A percentile compares a stretch with the other conserved stretches of the same genome.
These are phyloP conservation scores for Nothoprocta perdicaria DNA, from an alignment of 2,113 vertebrate genomes.

Conservation along the genomic window DNA sequence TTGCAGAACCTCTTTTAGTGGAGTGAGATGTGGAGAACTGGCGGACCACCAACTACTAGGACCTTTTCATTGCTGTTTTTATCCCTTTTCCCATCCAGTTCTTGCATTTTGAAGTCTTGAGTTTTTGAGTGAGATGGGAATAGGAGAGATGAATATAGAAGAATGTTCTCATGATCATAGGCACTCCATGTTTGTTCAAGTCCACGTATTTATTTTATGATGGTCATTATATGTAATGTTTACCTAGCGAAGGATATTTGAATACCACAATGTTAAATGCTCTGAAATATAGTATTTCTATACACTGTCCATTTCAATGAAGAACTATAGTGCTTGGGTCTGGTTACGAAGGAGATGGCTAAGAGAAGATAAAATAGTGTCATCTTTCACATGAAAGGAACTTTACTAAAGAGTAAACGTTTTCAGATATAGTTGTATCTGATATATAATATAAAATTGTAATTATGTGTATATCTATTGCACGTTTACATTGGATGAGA, in stretches of 20 bases:
- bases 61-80: not conserved
- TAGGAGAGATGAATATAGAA: not conserved
- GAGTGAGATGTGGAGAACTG: not conserved
- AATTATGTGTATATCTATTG: not conserved
- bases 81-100: not conserved
- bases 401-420: slow-evolving; percentile 54
- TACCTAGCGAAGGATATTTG: not conserved
- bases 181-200: not conserved
- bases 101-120: not conserved
- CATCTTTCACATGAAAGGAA: slow-evolving; percentile 17
- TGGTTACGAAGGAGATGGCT: not conserved
- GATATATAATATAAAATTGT: not conserved
- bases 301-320: not conserved
- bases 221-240: not conserved
- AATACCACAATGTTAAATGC: accelerated
- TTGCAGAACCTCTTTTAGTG: not conserved
- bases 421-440: not conserved
- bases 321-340: not conserved
- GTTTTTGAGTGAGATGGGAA: not conserved
- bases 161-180: not conserved
- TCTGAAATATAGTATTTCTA: not conserved
- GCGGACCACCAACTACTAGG: not conserved
- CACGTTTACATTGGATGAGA: slow-evolving; percentile 43
- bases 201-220: not conserved
- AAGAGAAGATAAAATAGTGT: not conserved